A percentile compares a stretch with the other conserved stretches of the same genome.
Conservation (phyloP, 1,140 invertebrate species). For the Cydia amplana region DNA sequence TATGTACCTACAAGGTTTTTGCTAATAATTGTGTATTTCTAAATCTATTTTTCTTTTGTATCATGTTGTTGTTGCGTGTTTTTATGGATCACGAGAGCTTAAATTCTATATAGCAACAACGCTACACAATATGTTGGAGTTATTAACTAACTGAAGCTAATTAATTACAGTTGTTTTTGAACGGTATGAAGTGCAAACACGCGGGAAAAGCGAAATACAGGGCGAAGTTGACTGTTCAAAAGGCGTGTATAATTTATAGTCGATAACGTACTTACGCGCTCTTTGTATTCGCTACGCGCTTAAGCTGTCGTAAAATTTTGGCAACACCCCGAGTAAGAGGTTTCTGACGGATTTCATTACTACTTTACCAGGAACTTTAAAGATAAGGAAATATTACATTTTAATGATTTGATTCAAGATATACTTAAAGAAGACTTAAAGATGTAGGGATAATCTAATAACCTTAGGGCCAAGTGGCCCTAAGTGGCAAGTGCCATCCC, state of each 20-base stretch:
- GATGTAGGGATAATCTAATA: neutral
- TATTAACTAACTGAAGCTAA: conserved; percentile 34
- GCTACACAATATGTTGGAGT: conserved; percentile 48
- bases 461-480: neutral
- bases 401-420: neutral
- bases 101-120: neutral
- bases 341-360: conserved; percentile 18
- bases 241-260: conserved; percentile 46
- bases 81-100: neutral
- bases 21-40: too few species aligned
- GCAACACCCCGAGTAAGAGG: conserved; percentile 36
- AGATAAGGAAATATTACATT: neutral
- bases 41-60: too few species aligned
- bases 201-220: conserved; percentile 34
- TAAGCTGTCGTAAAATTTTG: conserved; percentile 44
- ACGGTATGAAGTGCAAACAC: conserved; percentile 28
- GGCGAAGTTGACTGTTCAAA: conserved; percentile 39
- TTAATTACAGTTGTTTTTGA: conserved; percentile 45
- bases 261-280: conserved; percentile 42
- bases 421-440: neutral
- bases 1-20: too few species aligned
- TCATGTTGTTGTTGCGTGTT: neutral
- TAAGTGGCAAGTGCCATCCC: too few species aligned
- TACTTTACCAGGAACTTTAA: conserved; percentile 13
- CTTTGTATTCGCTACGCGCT: conserved; percentile 38